Evolutionary conservation across 2,113 vertebrate genomes (phyloP).

Genomic region (Telmatochromis bifrenatus): DNA sequence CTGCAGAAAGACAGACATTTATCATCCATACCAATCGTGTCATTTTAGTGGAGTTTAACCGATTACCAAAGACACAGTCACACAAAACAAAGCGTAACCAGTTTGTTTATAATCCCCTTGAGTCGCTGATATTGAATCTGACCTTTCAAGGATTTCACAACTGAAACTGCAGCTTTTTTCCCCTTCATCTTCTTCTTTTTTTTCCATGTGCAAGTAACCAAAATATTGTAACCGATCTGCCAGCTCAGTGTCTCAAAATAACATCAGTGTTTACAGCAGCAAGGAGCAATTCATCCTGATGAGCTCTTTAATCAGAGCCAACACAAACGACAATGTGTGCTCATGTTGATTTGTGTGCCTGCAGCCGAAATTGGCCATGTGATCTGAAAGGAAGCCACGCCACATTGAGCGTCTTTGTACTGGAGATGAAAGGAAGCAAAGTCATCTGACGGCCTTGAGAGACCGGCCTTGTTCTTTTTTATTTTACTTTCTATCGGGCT

Average conservation of each 20-base stretch:
- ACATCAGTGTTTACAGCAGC: not conserved
- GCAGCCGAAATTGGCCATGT: not conserved
- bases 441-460: conserved; percentile 20
- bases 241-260: not conserved
- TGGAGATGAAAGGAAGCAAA: conserved; percentile 15
- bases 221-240: not conserved
- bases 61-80: not conserved
- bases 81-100: not conserved
- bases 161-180: not conserved
- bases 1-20: not conserved
- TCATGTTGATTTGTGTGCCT: not conserved
- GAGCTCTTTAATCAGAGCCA: not conserved
- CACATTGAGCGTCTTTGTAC: conserved; percentile 35
- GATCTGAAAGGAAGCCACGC: conserved; percentile 25
- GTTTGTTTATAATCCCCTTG: not conserved
- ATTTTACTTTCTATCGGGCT: not conserved
- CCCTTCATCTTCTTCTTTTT: not conserved
- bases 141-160: not conserved
- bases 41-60: fast-evolving
- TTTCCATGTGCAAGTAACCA: not conserved
- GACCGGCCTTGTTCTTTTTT: not conserved
- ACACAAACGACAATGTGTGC: not conserved
- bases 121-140: not conserved
- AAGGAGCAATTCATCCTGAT: not conserved
- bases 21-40: fast-evolving